These are phyloP conservation scores for Pelvicachromis taeniatus DNA, from an alignment of 2,113 vertebrate genomes.

Conservation along the genomic window DNA sequence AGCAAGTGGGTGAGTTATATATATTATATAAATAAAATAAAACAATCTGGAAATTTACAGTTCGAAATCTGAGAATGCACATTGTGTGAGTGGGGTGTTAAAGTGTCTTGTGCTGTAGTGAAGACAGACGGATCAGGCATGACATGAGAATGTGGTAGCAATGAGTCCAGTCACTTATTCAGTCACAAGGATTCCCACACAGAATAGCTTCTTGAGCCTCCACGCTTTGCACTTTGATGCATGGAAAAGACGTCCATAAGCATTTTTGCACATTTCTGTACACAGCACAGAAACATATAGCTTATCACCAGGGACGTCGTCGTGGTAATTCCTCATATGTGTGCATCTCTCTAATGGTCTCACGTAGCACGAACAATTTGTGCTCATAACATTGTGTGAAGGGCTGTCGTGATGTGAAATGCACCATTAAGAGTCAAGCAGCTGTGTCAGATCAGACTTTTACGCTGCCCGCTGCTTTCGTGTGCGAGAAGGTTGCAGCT, in stretches of 20 bases:
- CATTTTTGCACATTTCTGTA: background rate
- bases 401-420: conserved; percentile 40
- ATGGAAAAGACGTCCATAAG: background rate
- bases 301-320: background rate
- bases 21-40: too few species aligned
- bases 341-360: background rate
- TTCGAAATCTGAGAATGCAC: too few species aligned
- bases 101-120: too few species aligned
- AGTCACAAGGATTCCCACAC: background rate
- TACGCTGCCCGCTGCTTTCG: conserved; percentile 44
- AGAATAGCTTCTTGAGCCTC: background rate
- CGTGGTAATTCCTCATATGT: background rate
- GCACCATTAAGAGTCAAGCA: conserved; percentile 59
- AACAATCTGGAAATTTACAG: too few species aligned
- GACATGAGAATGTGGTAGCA: too few species aligned
- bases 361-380: background rate
- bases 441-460: conserved; percentile 58
- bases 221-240: too few species aligned
- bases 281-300: background rate
- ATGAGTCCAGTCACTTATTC: too few species aligned
- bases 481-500: conserved; percentile 40
- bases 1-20: too few species aligned
- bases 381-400: conserved; percentile 39
- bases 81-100: too few species aligned
- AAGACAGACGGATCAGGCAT: too few species aligned